These are phyloP conservation scores for Dendrolimus kikuchii DNA, from an alignment of 1,140 invertebrate species.

Conservation along the genomic window DNA sequence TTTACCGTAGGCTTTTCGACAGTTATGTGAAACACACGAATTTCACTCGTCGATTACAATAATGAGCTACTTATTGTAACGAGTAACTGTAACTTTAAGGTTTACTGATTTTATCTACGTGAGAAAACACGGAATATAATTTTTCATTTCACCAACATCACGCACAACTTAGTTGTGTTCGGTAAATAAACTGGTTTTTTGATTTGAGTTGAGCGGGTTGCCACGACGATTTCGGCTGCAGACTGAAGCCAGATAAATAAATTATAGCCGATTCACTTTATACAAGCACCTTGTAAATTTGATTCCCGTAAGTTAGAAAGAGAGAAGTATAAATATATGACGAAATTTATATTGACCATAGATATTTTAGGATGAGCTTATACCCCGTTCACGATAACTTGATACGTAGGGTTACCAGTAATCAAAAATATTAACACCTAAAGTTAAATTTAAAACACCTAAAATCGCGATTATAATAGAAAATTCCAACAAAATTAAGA, in stretches of 20 bases:
- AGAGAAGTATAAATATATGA: too few relatives aligned
- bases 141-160: constrained; percentile 27
- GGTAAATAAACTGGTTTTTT: constrained; percentile 67
- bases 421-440: too few relatives aligned
- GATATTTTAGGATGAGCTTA: too few relatives aligned
- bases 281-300: too few relatives aligned
- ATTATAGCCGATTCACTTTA: not conserved
- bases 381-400: too few relatives aligned
- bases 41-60: not conserved
- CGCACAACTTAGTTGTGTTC: constrained; percentile 39
- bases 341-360: too few relatives aligned
- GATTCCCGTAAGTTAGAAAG: too few relatives aligned
- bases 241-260: not conserved
- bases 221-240: not conserved
- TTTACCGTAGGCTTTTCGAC: not conserved
- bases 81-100: not conserved
- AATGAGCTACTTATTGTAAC: not conserved
- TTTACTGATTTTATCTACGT: constrained; percentile 19
- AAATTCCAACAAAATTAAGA: too few relatives aligned
- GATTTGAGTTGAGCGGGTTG: constrained; percentile 18
- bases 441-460: too few relatives aligned
- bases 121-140: constrained; percentile 30
- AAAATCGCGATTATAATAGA: too few relatives aligned
- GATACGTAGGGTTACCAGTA: too few relatives aligned
- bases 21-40: not conserved